These are phyloP conservation scores for Argyrosomus japonicus DNA, from an alignment of 2,113 vertebrate species.

Conservation along the genomic window DNA sequence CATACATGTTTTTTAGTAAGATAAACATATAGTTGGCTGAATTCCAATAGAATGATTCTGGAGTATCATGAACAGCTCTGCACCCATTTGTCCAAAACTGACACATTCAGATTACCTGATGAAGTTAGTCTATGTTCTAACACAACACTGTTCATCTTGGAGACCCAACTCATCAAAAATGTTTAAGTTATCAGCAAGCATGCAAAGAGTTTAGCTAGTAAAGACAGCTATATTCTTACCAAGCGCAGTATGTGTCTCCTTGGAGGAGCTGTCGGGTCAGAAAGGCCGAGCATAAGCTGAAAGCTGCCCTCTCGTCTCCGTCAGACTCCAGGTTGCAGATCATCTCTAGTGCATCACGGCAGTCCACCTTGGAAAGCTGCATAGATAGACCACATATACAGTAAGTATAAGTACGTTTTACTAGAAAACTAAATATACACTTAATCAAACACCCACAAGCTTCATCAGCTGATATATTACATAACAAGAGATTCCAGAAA, in stretches of 20 bases:
- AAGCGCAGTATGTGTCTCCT: conserved; percentile 96
- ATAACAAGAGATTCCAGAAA: background rate
- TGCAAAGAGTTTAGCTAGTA: no score
- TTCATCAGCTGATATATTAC: background rate
- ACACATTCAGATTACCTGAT: no score
- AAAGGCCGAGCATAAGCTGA: conserved; percentile 94
- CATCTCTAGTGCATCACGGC: conserved; percentile 96
- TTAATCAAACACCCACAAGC: no score
- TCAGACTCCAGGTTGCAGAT: conserved; percentile 99
- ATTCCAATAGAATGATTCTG: background rate
- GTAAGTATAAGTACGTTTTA: no score
- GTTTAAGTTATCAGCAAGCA: no score
- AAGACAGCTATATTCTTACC: conserved; percentile 84
- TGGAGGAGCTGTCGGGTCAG: conserved; percentile 95
- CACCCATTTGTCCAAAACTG: no score
- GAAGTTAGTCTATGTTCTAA: no score
- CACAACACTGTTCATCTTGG: no score
- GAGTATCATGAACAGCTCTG: no score
- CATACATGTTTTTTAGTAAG: background rate
- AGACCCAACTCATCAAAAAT: no score
- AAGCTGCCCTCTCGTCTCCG: conserved; percentile 92
- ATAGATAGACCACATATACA: background rate
- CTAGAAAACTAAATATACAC: no score
- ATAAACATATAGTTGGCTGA: background rate
- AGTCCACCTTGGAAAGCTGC: conserved; percentile 96